phyloP scores from a whole-genome alignment of 2,797 vertebrate genomes.

The Chelonia mydas region DNA sequence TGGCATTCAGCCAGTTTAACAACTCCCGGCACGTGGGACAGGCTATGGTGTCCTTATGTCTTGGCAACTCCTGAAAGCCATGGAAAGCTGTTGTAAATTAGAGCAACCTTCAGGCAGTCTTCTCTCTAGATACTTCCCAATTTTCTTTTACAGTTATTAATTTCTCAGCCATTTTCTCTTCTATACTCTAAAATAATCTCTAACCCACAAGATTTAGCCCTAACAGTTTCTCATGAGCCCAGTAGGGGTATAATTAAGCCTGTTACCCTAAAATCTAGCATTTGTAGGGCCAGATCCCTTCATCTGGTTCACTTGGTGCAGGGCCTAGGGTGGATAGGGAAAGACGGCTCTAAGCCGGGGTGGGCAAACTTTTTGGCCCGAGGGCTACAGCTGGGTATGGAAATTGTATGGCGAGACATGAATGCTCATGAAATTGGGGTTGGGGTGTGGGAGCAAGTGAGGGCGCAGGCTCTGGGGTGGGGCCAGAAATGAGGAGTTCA shows the following conservation, averaged over 20 bases:
- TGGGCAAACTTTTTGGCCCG: no score
- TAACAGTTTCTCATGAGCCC: constrained; percentile 43
- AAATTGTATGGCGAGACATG: no score
- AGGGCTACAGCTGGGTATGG: no score
- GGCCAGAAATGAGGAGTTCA: no score
- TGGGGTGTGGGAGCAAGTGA: no score
- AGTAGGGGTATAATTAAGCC: not conserved
- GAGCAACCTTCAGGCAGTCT: not conserved
- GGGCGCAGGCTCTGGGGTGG: no score
- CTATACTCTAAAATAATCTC: constrained; percentile 52
- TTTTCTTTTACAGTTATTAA: not conserved
- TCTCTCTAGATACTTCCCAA: constrained; percentile 17
- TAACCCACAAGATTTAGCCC: not conserved
- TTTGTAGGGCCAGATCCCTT: not conserved
- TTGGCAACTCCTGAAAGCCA: not conserved
- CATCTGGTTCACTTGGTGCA: not conserved
- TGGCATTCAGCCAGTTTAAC: not conserved
- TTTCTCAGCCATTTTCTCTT: constrained; percentile 38
- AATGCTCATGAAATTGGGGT: no score
- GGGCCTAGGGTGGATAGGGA: not conserved
- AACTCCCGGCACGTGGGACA: not conserved
- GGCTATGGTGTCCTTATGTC: not conserved
- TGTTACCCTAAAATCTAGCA: not conserved
- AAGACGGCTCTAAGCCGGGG: not conserved
- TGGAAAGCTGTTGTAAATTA: not conserved